Base-by-base conservation (phyloP, 2,888 invertebrate genomes). In the Volucella bombylans region DNA sequence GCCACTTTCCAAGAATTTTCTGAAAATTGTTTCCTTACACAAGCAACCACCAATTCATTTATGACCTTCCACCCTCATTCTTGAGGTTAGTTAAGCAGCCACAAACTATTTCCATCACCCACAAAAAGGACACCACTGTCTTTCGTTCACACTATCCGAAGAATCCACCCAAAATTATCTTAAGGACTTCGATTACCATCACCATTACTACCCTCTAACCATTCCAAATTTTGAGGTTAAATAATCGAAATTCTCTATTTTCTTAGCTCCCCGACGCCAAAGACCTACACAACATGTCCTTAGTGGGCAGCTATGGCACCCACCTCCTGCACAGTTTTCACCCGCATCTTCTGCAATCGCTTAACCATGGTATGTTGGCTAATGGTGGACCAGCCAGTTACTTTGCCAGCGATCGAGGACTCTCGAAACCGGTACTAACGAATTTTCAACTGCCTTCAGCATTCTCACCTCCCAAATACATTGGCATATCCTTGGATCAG, bases 381-480 rank as follows among this genome's bases (percentile, higher is more conserved):
- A 90, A 90, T 78, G 90, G 91, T 39, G 90, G 90, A n/a, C 90
- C 90, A 47, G 89, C 89, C 38, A 89, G 90, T 47, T 91, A 91
- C 59, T 91, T 91, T 83, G 91, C 91, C 87, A 90, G 89, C 86
- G 91, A 91, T 43, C 93, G 94, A 77, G 92, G 93, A 87, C 91
- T 91, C 88, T 89, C 93, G 81, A 93, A 93, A 89, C 92, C 93
- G 86, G 93, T 93, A 83, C 88, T 92, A 88, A 94, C 95, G 87
- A 95, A 95, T 72, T 95, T 95, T 90, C 94, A 94, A 88, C 93
- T 94, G 78, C 95, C 95, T 88, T 95, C 95, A 89, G 95, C 95
- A 23, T 95, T 95, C 91, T 94, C 94, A 88, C 94, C 94, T 59
- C 95, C 95, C 88, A 95, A 95, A 92, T 95, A 95, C 89, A 92